These are phyloP conservation scores for Danionella dracula DNA, from an alignment of 2,797 vertebrate genomes.

Conservation along the genomic window DNA sequence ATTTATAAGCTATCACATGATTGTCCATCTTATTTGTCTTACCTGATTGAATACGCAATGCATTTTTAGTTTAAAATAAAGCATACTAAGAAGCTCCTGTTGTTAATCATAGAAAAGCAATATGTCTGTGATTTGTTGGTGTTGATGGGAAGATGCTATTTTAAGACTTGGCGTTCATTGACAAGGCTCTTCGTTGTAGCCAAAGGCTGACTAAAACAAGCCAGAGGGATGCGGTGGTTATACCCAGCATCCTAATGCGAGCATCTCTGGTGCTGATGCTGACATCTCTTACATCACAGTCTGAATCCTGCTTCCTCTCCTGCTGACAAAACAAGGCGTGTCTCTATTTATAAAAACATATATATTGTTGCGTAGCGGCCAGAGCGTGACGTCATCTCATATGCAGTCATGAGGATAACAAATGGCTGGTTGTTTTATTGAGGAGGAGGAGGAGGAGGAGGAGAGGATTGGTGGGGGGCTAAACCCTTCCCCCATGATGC, in stretches of 20 bases:
- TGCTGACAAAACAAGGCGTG: conserved; percentile 34
- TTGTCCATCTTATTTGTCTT: too few relatives aligned
- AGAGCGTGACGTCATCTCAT: conserved; percentile 5
- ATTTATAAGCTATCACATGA: too few relatives aligned
- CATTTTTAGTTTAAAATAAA: too few relatives aligned
- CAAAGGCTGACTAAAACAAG: background rate
- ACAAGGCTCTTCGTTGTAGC: conserved; percentile 12
- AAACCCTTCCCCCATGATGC: conserved; percentile 41
- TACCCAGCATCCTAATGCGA: conserved; percentile 42
- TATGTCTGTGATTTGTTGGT: too few relatives aligned
- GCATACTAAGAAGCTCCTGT: too few relatives aligned
- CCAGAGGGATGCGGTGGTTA: conserved; percentile 10
- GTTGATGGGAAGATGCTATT: too few relatives aligned
- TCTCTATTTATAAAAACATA: background rate
- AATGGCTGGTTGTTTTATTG: background rate
- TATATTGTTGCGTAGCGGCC: background rate
- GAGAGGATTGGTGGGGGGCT: background rate
- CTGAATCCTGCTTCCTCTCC: conserved; percentile 17
- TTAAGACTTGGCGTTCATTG: conserved; percentile 16
- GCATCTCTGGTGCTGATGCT: conserved; percentile 27
- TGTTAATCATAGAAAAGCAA: too few relatives aligned
- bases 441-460: background rate
- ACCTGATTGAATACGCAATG: too few relatives aligned
- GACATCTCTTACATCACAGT: conserved; percentile 34
- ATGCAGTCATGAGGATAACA: conserved; percentile 4